Base-by-base conservation (phyloP, 2,888 invertebrate species). In the Epicampocera succincta region DNA sequence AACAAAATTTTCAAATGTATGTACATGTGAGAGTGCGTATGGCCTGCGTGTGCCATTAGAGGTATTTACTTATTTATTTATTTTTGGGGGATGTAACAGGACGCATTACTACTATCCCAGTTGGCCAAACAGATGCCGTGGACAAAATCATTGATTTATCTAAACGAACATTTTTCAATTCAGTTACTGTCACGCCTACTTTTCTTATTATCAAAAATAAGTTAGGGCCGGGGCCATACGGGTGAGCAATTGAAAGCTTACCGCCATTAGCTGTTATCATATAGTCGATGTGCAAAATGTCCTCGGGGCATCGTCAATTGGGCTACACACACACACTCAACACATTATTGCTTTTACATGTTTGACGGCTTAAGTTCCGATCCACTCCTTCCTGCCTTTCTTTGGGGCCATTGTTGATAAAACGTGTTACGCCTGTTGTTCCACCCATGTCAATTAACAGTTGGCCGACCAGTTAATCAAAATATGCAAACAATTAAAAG, bases 371-470 rank as follows among this genome's bases (percentile, higher is more conserved):
- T 60, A 52, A 8, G 12, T 19, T n/a, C 19, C n/a, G n/a, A 17
- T 11, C 40, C 42, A 33, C 60, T 25, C n/a, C 48, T 60, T 71
- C 15, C n/a, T 60, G 21, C 40, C 50, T n/a, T 44, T 61, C 52
- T 17, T 52, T 33, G 13, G 42, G 33, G 13, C 48, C 33, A 66
- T 52, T 78, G 50, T 71, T 79, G 72, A 60, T 60, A 33, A 66
- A 74, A 74, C 60, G 72, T 38, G 58, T 73, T 66, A 79, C 78
- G 78, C 78, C 78, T 52, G n/a, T 13, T 60, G 52, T 44, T 21
- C 72, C 72, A 46, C 78, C 78, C 78, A 66, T 72, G 58, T 60
- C 65, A 78, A 78, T 66, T 78, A 79, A 71, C 65, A 69, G 44
- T 61, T 60, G 68, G 21, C 19, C 60, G 38, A 11, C 2, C 52